Conservation (phyloP, 2,797 vertebrate species). For the Pantherophis alleghaniensis region DNA sequence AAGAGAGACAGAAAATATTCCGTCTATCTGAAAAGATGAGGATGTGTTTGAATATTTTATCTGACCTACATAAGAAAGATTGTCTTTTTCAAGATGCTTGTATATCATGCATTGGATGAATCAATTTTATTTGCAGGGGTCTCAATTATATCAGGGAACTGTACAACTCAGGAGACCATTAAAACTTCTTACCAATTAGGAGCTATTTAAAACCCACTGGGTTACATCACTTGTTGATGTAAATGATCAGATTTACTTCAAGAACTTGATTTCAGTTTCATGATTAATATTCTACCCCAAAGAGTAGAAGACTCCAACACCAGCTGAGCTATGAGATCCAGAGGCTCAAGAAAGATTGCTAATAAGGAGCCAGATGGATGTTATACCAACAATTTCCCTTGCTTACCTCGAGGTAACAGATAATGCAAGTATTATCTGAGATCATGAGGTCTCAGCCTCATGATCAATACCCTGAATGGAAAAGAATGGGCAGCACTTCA, state of each 20-base stretch:
- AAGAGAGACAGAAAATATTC: conserved; percentile 2
- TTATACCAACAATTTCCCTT: background rate
- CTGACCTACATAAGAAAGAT: background rate
- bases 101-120: background rate
- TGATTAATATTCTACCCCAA: background rate
- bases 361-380: background rate
- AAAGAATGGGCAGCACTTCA: background rate
- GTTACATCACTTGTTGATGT: background rate
- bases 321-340: background rate
- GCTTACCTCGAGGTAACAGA: background rate
- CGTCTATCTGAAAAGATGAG: conserved; percentile 7
- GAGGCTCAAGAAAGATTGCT: background rate
- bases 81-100: background rate
- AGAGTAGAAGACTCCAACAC: background rate
- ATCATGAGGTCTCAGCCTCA: background rate
- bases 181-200: conserved; percentile 26
- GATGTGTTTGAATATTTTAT: conserved; percentile 18
- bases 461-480: conserved; percentile 37
- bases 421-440: background rate
- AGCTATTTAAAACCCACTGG: rapidly evolving
- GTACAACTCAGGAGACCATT: conserved; percentile 14
- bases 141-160: conserved; percentile 9
- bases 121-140: conserved; percentile 14
- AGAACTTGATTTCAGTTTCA: background rate
- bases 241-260: conserved; percentile 14